Evolutionary conservation across 2,797 vertebrate genomes (phyloP).

Genomic region (Neostethus bicornis): DNA sequence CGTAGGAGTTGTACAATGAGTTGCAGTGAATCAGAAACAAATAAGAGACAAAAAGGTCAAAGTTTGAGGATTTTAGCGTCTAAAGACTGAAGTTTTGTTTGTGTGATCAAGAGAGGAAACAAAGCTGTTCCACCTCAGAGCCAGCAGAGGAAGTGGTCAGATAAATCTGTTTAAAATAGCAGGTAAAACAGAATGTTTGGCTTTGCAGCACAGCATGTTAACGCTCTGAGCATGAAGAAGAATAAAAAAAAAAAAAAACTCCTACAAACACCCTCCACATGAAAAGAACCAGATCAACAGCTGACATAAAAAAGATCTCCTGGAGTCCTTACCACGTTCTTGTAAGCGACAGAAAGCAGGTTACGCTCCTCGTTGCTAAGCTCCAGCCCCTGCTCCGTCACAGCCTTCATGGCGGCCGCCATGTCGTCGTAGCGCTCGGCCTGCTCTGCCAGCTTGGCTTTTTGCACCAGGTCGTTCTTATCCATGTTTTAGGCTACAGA

Average conservation of each 20-base stretch:
- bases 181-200: no score
- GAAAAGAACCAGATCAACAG: background rate
- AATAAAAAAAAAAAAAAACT: background rate
- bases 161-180: background rate
- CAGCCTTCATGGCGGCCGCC: constrained; percentile 94
- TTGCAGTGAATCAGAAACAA: no score
- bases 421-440: constrained; percentile 98
- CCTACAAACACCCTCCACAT: background rate
- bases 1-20: no score
- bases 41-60: no score
- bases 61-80: no score
- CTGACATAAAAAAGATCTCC: background rate
- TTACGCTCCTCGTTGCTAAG: constrained; percentile 97
- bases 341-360: constrained; percentile 97
- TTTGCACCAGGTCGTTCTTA: constrained; percentile 95
- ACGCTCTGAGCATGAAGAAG: no score
- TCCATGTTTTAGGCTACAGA: constrained; percentile 67
- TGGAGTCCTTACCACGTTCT: constrained; percentile 89
- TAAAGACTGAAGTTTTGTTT: no score
- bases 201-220: no score
- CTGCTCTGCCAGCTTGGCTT: constrained; percentile 98
- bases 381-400: constrained; percentile 90
- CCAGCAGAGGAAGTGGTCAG: background rate
- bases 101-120: no score
- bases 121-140: no score